Evolutionary conservation across 2,113 vertebrate species (phyloP).

Genomic region (Dermatemys mawii): DNA sequence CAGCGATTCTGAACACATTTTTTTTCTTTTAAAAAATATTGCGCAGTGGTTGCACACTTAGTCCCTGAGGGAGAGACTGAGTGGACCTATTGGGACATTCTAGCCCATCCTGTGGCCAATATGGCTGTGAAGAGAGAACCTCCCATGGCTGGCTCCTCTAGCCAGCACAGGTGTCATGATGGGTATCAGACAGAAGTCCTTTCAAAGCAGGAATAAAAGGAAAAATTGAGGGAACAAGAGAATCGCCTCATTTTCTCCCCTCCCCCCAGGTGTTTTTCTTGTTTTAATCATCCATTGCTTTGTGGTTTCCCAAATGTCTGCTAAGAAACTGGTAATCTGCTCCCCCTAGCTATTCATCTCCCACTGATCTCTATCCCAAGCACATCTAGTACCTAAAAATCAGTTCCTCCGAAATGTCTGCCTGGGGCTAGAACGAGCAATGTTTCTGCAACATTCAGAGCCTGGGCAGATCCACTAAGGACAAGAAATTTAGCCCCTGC

Average conservation of each 20-base stretch:
- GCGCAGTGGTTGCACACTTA: neutral
- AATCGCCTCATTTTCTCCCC: neutral
- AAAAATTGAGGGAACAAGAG: neutral
- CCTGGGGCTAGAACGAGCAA: neutral
- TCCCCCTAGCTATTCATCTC: neutral
- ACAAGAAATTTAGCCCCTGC: neutral
- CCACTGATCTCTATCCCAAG: neutral
- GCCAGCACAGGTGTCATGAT: neutral
- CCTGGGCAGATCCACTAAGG: neutral
- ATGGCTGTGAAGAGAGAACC: neutral
- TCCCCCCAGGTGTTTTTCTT: neutral
- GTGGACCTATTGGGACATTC: neutral
- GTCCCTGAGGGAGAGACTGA: too few species aligned
- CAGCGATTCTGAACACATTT: neutral
- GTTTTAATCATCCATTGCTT: neutral
- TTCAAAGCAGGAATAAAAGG: neutral
- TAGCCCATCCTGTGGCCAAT: neutral
- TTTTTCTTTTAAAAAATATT: neutral
- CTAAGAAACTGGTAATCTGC: neutral
- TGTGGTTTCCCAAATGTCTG: neutral
- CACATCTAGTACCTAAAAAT: neutral
- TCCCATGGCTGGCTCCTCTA: neutral
- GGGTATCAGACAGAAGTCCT: neutral
- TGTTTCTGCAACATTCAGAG: neutral
- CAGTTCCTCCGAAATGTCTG: neutral